These are phyloP conservation scores for Apodemia duryi DNA, from an alignment of 2,888 invertebrate species.

Conservation along the genomic window DNA sequence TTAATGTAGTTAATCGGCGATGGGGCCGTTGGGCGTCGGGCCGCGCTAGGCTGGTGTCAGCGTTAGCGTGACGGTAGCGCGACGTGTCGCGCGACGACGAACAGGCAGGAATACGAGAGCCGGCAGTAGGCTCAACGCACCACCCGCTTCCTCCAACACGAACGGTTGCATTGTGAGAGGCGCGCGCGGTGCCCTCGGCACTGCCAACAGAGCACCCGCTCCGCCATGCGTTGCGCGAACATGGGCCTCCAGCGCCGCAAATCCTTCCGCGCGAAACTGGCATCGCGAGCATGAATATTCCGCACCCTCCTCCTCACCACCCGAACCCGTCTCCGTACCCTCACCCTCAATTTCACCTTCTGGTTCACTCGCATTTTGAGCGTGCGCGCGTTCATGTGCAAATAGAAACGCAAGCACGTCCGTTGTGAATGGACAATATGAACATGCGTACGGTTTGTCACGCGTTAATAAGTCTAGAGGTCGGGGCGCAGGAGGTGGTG, in stretches of 20 bases:
- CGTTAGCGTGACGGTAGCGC: conserved; percentile 94
- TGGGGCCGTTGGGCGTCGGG: conserved; percentile 47
- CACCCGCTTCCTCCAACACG: conserved; percentile 84
- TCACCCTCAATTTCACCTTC: conserved; percentile 36
- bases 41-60: conserved; percentile 91
- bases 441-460: conserved; percentile 91
- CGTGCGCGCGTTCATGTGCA: conserved; percentile 94
- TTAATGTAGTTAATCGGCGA: conserved; percentile 80
- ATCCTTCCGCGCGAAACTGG: conserved; percentile 69
- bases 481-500: conserved; percentile 62
- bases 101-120: conserved; percentile 97
- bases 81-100: conserved; percentile 90
- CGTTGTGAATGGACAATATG: conserved; percentile 93
- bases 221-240: conserved; percentile 71
- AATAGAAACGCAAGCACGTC: conserved; percentile 93
- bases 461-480: conserved; percentile 78
- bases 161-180: conserved; percentile 95
- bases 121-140: conserved; percentile 87
- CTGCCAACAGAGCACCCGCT: conserved; percentile 71
- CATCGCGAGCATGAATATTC: conserved; percentile 70
- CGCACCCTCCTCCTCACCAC: conserved; percentile 46
- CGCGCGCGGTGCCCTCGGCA: conserved; percentile 82
- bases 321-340: conserved; percentile 41
- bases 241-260: conserved; percentile 70
- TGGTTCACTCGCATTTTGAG: conserved; percentile 49